Conservation (phyloP, 2,113 vertebrate species). For the Acanthisitta chloris region DNA sequence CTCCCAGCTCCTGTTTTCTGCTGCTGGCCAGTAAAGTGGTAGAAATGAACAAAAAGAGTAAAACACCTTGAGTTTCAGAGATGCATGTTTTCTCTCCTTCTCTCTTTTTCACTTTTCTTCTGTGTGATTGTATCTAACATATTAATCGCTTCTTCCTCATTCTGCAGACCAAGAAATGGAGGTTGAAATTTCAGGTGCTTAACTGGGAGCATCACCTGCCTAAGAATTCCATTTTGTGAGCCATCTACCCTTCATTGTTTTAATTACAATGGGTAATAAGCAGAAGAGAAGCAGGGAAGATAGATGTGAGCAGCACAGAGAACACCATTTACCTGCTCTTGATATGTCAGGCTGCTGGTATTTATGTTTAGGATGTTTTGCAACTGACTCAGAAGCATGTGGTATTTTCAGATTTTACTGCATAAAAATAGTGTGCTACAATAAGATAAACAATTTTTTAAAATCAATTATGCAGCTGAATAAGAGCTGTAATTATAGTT, state of each 20-base stretch:
- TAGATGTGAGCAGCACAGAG: not conserved
- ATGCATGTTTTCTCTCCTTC: not conserved
- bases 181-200: not conserved
- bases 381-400: not conserved
- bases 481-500: not conserved
- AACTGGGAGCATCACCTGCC: not conserved
- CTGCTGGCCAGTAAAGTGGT: not conserved
- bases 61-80: not conserved
- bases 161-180: not conserved
- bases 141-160: not conserved
- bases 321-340: not conserved
- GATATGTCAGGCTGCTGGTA: not conserved
- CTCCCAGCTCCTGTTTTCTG: not conserved
- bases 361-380: conserved; percentile 32
- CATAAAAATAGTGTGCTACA: not conserved
- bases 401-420: not conserved
- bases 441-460: not conserved
- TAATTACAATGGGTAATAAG: not conserved
- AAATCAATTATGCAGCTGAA: not conserved
- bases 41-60: not conserved
- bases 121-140: not conserved
- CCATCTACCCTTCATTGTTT: not conserved
- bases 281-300: not conserved
- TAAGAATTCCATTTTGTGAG: not conserved
- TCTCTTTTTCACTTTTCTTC: not conserved